Percentiles rank a stretch among this genome's conserved stretches.
These are phyloP conservation scores for Calidris pygmaea DNA, from an alignment of 2,113 vertebrate species.

Conservation along the genomic window DNA sequence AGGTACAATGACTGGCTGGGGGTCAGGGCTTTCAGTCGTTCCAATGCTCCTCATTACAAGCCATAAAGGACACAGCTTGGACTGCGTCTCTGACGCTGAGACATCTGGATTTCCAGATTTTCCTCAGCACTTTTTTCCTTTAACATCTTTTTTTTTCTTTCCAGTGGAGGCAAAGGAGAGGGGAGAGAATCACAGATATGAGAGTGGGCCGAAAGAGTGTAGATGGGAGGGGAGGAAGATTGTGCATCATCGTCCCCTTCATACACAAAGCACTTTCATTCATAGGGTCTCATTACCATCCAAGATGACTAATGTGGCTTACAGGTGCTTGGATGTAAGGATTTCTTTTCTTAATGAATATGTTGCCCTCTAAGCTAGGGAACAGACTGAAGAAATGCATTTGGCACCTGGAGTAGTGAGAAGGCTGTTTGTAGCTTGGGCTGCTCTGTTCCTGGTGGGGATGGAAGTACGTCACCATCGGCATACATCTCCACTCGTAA, in stretches of 20 bases:
- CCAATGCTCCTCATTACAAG: not conserved
- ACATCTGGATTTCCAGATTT: not conserved
- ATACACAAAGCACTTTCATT: not conserved
- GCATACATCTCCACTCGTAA: not conserved
- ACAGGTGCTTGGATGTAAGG: not conserved
- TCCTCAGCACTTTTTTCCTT: not conserved
- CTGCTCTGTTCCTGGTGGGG: not conserved
- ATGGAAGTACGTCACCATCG: not conserved
- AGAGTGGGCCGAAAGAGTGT: not conserved
- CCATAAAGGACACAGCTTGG: not conserved
- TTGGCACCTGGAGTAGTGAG: not conserved
- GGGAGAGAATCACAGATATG: not conserved
- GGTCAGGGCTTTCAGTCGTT: not conserved
- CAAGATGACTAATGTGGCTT: not conserved
- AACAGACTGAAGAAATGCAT: not conserved
- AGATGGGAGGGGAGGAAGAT: not conserved
- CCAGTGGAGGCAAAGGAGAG: not conserved
- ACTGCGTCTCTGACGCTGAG: not conserved
- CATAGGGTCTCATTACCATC: not conserved
- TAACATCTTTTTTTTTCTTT: not conserved
- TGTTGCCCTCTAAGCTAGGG: not conserved
- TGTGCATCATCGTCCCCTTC: not conserved
- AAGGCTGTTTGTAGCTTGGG: not conserved
- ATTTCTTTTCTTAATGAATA: not conserved
- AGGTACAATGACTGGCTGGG: conserved; percentile 11